Evolutionary conservation across 1,140 invertebrate species (phyloP).

Genomic region (Hetaerina americana): DNA sequence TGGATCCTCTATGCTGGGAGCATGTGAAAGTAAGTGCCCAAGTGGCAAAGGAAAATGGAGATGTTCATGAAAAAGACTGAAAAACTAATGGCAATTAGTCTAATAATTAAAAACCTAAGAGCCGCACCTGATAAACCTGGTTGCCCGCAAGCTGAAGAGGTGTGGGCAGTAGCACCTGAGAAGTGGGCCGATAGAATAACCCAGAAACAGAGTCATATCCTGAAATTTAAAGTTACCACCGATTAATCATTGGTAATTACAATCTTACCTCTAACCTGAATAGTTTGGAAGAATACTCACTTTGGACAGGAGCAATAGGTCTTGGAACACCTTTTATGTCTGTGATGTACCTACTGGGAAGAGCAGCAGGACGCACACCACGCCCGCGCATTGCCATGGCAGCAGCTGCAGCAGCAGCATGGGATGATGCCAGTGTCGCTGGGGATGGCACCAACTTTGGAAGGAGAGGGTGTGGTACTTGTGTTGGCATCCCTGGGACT

Average conservation of each 20-base stretch:
- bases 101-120: not conserved
- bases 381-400: not conserved
- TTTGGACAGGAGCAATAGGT: not conserved
- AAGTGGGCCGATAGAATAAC: not conserved
- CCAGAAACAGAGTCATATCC: not conserved
- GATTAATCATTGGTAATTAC: not conserved
- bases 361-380: not conserved
- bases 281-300: not conserved
- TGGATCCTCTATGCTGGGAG: too few relatives aligned
- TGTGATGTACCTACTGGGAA: not conserved
- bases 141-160: slow-evolving; percentile 43
- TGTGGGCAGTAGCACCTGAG: slow-evolving; percentile 37
- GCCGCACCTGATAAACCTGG: slow-evolving; percentile 45
- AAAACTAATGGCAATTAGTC: too few relatives aligned
- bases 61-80: too few relatives aligned
- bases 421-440: not conserved
- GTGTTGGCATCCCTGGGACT: slow-evolving; percentile 7
- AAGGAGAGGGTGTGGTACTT: slow-evolving; percentile 36
- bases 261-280: not conserved
- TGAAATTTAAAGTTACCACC: not conserved
- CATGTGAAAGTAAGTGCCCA: too few relatives aligned
- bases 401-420: not conserved
- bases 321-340: slow-evolving; percentile 3
- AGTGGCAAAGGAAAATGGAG: too few relatives aligned
- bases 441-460: slow-evolving; percentile 28